Base-by-base conservation (phyloP, 2,888 invertebrate genomes). In the Invenusta paracnida region DNA sequence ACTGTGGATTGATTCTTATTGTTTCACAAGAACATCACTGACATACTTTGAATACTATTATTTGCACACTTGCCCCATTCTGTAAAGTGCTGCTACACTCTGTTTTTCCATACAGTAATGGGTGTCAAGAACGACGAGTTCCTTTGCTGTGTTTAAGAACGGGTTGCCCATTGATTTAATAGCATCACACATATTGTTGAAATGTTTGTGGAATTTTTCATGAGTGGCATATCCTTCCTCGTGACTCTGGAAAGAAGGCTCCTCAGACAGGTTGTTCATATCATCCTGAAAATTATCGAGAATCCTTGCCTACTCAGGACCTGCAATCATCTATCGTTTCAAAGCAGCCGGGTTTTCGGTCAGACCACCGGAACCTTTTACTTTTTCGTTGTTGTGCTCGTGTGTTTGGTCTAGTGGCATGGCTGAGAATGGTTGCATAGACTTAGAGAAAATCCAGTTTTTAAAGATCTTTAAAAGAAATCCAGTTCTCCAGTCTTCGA, bases 211-310 rank as follows among this genome's bases (percentile, higher is more conserved):
- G 73, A 73, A 73, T 73, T 5, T 73, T 73, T 73, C 73, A 5
- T 73, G 73, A 23, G 73, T 13, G 73, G 73, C 73, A 73, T 73
- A 73, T 73, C 25, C 73, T 73, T 73, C 17, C 73, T 73, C 73
- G 11, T 73, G 73, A 73, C 73, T 73, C 23, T 73, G 73, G 73
- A 73, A 73, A 73, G 73, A 73, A 73, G 25, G 27, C 73, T 73
- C 73, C 73, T 73, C 73, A 23, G 73, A 73, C 73, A 73, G 73
- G 73, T 73, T 73, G 73, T 73, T 73, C 73, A 73, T 73, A 73
- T 23, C 73, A 73, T 73, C 73, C 73, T 73, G 73, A 73, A 73
- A 73, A 5, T 73, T 23, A 73, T 73, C 73, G 73, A 73, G 73
- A 5, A 73, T 73, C 73, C 23, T 73, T 48, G 48, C 48, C 48